Evolutionary conservation across 2,113 vertebrate genomes (phyloP).

Genomic region (Psilopsiagon aymara): DNA sequence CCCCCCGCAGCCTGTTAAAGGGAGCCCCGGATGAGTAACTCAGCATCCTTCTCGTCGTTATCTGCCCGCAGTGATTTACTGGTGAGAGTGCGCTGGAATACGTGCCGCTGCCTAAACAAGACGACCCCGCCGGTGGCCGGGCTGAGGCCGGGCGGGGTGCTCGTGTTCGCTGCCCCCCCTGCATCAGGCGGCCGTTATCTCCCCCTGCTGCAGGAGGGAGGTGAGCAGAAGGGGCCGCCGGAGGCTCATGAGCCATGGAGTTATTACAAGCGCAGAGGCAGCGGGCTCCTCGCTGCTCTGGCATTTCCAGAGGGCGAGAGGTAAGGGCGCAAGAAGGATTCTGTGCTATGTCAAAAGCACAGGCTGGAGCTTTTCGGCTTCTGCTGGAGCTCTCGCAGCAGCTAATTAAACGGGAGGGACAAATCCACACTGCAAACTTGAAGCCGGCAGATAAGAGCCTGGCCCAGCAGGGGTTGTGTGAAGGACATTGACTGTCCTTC

Average conservation of each 20-base stretch:
- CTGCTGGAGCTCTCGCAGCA: background rate
- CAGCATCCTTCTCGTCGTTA: background rate
- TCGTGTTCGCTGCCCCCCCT: background rate
- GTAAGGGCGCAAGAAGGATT: background rate
- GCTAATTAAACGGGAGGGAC: conserved; percentile 45
- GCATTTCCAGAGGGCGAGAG: conserved; percentile 39
- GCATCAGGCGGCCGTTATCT: background rate
- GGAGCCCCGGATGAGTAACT: background rate
- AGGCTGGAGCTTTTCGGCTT: background rate
- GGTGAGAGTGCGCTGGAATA: background rate
- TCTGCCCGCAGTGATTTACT: conserved; percentile 40
- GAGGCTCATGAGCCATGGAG: background rate
- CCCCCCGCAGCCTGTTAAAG: background rate
- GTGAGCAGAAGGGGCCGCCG: background rate
- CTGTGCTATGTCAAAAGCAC: background rate
- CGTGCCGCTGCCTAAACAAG: background rate
- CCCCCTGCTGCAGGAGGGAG: background rate
- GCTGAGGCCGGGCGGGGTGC: background rate
- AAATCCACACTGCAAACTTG: background rate
- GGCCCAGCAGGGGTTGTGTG: background rate
- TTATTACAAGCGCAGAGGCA: background rate
- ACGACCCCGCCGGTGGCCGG: background rate
- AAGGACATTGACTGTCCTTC: background rate
- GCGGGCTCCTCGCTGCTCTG: conserved; percentile 5
- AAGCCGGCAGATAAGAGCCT: background rate